Percentiles rank a stretch among this genome's conserved stretches.
These are phyloP conservation scores for Priocnemis perturbator DNA, from an alignment of 2,888 invertebrate species.

Conservation along the genomic window DNA sequence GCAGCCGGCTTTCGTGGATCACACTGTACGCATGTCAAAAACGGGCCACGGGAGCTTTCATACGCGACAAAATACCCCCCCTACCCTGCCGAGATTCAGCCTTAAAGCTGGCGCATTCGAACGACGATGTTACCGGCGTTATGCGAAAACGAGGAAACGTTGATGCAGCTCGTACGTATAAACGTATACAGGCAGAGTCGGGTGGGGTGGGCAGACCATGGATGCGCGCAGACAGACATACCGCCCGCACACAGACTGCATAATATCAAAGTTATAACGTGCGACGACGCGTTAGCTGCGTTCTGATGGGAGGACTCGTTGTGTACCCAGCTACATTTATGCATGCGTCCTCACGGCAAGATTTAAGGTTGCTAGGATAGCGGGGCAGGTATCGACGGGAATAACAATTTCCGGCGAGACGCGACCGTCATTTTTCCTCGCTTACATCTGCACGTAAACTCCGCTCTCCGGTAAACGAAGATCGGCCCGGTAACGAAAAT, in stretches of 20 bases:
- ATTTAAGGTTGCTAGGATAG: conserved; percentile 6
- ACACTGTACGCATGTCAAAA: conserved; percentile 1
- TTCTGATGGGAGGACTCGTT: conserved; percentile 28
- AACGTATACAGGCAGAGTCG: neutral
- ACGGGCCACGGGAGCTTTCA: neutral
- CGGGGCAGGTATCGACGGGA: neutral
- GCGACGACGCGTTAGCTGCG: conserved; percentile 34
- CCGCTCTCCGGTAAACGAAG: too few species aligned
- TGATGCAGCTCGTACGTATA: conserved; percentile 1
- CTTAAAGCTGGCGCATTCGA: neutral
- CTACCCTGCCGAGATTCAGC: neutral
- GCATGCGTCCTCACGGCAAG: conserved; percentile 2
- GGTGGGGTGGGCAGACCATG: neutral
- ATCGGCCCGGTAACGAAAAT: too few species aligned
- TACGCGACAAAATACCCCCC: neutral
- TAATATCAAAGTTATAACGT: conserved; percentile 35
- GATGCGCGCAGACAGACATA: neutral
- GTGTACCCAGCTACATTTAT: conserved; percentile 1
- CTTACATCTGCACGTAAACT: too few species aligned
- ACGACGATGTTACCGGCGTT: conserved; percentile 2
- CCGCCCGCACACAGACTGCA: conserved; percentile 10
- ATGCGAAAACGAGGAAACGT: neutral
- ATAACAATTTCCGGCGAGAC: too few species aligned
- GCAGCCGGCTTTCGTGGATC: neutral
- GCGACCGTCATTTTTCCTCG: too few species aligned